Evolutionary conservation across 2,888 invertebrate species (phyloP), one percentile per base, ranked within the genome.

Genomic region (Colletes collaris): DNA sequence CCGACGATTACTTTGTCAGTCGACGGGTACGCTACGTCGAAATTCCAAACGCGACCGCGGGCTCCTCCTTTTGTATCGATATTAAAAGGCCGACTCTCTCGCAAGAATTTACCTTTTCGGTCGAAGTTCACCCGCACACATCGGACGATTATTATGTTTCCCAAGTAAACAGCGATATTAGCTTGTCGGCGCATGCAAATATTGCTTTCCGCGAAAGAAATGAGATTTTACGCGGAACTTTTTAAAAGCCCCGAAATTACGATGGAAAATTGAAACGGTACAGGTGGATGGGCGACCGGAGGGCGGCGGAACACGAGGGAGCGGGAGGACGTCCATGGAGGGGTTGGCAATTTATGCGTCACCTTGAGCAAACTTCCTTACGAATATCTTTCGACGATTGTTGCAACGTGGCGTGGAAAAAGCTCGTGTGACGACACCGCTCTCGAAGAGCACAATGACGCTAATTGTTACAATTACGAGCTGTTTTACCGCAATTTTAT

Each of bases 111-210:
- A 44, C 58, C 59, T 60, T 65, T 53, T 50, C 52, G 27, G 11
- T 8, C 13, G 40, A 73, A 73, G 58, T 79, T 79, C 55, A 53
- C 79, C 49, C 52, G 79, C 79, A 79, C 79, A 79, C 73, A 73
- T 63, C 59, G 73, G 53, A 73, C 73, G 79, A 79, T 79, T 79
- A 79, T 79, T 79, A 79, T 79, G 79, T 79, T 79, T 79, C 66
- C 80, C 79, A 69, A 69, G 79, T 75, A 79, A 81, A 81, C 80
- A 79, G 79, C 60, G 75, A 81, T 81, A 81, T 81, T 81, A 79
- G 75, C 80, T 81, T 79, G 80, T 81, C 80, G 80, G 73, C 79
- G 68, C 64, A 69, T 65, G 80, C 79, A 79, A 79, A 79, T 79
- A 74, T 79, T 65, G 68, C 74, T 73, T 53, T 46, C 79, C 69